phyloP scores from a whole-genome alignment of 2,797 vertebrate species.

The Gobio occitaniae region DNA sequence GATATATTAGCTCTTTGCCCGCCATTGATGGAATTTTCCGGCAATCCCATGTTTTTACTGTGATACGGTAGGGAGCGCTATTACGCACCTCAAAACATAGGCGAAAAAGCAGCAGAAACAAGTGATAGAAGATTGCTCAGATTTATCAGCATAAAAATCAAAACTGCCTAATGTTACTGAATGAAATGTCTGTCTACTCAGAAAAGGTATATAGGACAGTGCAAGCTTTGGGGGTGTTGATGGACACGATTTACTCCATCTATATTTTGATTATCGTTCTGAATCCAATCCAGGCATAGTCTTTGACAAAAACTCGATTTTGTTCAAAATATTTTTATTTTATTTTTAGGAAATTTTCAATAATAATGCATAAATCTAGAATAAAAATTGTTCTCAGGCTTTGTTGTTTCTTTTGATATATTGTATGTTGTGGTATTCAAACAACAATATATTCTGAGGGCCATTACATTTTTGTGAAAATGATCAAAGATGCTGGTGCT shows the following conservation, averaged over 20 bases:
- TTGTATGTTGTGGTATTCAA: no score
- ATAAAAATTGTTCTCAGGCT: not conserved
- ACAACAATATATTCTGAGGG: not conserved
- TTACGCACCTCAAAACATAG: not conserved
- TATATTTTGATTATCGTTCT: not conserved
- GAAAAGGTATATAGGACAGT: not conserved
- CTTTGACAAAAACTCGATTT: not conserved
- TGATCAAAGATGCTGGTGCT: not conserved
- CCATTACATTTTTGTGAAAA: accelerated
- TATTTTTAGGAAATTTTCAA: not conserved
- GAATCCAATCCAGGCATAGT: not conserved
- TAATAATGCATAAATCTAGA: not conserved
- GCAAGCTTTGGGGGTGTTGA: not conserved
- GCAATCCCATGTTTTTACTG: not conserved
- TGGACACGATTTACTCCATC: not conserved
- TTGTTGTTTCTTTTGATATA: not conserved
- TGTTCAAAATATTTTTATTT: not conserved
- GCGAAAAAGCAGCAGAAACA: not conserved
- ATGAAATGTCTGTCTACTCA: not conserved
- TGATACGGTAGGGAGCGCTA: not conserved
- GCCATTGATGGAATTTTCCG: not conserved
- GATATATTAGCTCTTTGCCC: not conserved
- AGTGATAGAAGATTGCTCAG: not conserved
- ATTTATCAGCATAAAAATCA: not conserved
- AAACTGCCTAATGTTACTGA: not conserved